phyloP scores from a whole-genome alignment of 2,797 vertebrate genomes.

The Lutjanus campechanus region DNA sequence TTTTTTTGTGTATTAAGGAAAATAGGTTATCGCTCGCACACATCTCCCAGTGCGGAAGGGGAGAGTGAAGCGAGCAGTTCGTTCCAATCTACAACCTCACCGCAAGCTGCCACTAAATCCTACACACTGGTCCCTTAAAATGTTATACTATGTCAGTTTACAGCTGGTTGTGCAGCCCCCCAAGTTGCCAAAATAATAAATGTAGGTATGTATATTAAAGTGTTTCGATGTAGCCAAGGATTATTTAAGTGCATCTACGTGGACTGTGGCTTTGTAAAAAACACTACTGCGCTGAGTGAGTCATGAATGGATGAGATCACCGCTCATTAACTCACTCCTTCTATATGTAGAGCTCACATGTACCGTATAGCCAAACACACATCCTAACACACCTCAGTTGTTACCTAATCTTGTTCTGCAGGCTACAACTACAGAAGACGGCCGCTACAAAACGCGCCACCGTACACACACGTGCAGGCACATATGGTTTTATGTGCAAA shows the following conservation, averaged over 20 bases:
- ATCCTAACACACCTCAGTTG: conserved; percentile 42
- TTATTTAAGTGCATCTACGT: not conserved
- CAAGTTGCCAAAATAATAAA: too few species aligned
- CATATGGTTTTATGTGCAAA: not conserved
- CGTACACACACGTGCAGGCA: not conserved
- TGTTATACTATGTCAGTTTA: too few species aligned
- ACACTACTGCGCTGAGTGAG: not conserved
- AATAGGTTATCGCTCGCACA: too few species aligned
- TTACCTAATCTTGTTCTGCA: conserved; percentile 49
- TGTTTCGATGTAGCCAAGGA: too few species aligned
- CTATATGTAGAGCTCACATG: conserved; percentile 48
- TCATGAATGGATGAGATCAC: conserved; percentile 41
- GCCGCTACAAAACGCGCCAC: conserved; percentile 5
- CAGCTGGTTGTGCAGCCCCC: too few species aligned
- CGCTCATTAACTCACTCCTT: conserved; percentile 8
- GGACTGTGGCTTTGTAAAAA: not conserved
- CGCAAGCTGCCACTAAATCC: too few species aligned
- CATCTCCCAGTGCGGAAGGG: too few species aligned
- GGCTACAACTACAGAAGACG: conserved; percentile 13
- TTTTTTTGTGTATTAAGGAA: too few species aligned
- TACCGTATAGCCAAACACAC: conserved; percentile 32
- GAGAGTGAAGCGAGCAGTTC: too few species aligned
- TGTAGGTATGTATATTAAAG: too few species aligned
- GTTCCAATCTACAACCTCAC: too few species aligned
- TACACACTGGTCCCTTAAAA: too few species aligned